These are phyloP conservation scores for Sepiola atlantica DNA, from an alignment of 2,888 invertebrate species.

Conservation along the genomic window DNA sequence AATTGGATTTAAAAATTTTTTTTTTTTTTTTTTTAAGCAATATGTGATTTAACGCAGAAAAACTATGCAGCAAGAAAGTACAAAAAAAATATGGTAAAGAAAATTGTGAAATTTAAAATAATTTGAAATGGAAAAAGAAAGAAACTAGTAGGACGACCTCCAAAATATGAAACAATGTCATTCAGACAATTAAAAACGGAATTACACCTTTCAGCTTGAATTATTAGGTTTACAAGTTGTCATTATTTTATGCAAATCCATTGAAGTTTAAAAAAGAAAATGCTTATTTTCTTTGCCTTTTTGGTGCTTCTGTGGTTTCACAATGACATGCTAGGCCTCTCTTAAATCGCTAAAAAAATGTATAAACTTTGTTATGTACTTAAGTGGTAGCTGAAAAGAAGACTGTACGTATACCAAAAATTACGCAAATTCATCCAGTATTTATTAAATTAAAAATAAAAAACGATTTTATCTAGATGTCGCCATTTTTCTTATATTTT, in stretches of 20 bases:
- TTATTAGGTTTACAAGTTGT: background rate
- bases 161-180: background rate
- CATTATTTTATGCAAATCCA: background rate
- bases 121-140: background rate
- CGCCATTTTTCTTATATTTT: too few relatives aligned
- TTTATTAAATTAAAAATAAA: too few relatives aligned
- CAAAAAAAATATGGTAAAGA: background rate
- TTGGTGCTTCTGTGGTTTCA: too few relatives aligned
- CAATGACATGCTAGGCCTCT: too few relatives aligned
- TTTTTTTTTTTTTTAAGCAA: background rate
- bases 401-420: too few relatives aligned
- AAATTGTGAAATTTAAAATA: background rate
- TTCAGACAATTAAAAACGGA: background rate
- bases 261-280: background rate
- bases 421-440: too few relatives aligned
- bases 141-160: conserved; percentile 11
- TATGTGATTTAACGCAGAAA: background rate
- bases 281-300: too few relatives aligned
- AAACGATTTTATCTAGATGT: too few relatives aligned
- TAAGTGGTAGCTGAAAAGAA: too few relatives aligned
- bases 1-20: background rate
- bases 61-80: background rate
- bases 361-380: too few relatives aligned
- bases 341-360: too few relatives aligned
- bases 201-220: background rate